Evolutionary conservation across 2,888 invertebrate species (phyloP).

Genomic region (Pristionchus japonicus): DNA sequence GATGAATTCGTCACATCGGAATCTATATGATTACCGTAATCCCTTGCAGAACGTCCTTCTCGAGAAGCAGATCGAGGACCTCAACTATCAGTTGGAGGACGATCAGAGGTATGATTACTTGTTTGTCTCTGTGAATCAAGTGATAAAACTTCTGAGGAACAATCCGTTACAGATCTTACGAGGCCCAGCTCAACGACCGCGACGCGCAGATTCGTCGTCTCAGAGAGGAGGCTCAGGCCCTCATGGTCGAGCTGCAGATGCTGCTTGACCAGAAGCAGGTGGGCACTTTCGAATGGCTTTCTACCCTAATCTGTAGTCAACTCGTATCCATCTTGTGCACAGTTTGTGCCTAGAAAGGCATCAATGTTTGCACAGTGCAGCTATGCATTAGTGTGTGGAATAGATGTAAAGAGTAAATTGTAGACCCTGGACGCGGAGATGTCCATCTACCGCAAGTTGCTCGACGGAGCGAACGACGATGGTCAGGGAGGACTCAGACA

Average conservation of each 20-base stretch:
- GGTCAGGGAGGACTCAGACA: slow-evolving; percentile 74
- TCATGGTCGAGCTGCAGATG: slow-evolving; percentile 76
- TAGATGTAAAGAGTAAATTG: background rate
- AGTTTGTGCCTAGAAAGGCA: no score
- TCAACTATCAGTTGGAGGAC: slow-evolving; percentile 77
- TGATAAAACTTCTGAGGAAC: no score
- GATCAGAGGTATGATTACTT: slow-evolving; percentile 75
- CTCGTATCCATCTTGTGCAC: no score
- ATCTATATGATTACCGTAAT: background rate
- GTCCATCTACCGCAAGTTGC: slow-evolving; percentile 78
- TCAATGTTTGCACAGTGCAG: no score
- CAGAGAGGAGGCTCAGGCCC: slow-evolving; percentile 75
- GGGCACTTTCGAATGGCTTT: no score
- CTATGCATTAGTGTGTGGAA: no score
- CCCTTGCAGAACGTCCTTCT: slow-evolving; percentile 77
- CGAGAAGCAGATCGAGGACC: slow-evolving; percentile 78
- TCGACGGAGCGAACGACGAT: slow-evolving; percentile 79
- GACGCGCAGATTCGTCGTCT: slow-evolving; percentile 76
- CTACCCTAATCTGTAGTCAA: no score
- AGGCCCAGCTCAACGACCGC: slow-evolving; percentile 76
- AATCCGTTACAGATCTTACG: slow-evolving; percentile 74
- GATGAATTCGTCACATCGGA: background rate
- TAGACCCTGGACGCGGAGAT: slow-evolving; percentile 78
- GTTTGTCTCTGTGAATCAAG: no score
- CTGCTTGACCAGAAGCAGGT: slow-evolving; percentile 78